phyloP scores from a whole-genome alignment of 2,797 vertebrate species.

The Adrianichthys oophorus region DNA sequence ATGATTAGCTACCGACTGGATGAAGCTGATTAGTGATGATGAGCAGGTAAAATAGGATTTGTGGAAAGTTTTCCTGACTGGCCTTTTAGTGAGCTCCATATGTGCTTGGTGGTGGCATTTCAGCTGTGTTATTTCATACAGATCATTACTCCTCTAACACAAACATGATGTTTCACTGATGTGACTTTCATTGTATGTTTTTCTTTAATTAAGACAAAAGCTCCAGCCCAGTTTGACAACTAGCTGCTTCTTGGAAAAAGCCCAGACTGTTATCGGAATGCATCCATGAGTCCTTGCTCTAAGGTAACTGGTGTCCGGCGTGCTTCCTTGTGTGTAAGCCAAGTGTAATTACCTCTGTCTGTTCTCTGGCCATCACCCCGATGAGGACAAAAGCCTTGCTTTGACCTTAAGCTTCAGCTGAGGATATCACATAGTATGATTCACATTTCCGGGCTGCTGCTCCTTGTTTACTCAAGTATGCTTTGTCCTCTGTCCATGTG shows the following conservation, averaged over 20 bases:
- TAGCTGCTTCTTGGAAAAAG: conserved; percentile 18
- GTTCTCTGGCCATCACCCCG: conserved; percentile 33
- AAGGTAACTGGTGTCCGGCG: conserved; percentile 16
- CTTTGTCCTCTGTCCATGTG: conserved; percentile 44
- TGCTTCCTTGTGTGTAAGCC: conserved; percentile 13
- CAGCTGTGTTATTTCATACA: too few relatives aligned
- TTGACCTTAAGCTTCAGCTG: conserved; percentile 34
- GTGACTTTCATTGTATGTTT: not conserved
- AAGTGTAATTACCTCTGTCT: conserved; percentile 31
- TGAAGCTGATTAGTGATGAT: too few relatives aligned
- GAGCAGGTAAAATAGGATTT: too few relatives aligned
- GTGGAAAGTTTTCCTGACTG: too few relatives aligned
- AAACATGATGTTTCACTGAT: too few relatives aligned
- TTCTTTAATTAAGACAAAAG: conserved; percentile 3
- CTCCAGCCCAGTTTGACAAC: not conserved
- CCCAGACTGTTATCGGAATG: conserved; percentile 16
- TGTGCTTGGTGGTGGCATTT: too few relatives aligned
- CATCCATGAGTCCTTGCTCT: conserved; percentile 19
- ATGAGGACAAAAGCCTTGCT: conserved; percentile 39
- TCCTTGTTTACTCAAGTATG: conserved; percentile 24
- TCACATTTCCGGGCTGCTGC: conserved; percentile 33
- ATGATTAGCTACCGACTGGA: too few relatives aligned
- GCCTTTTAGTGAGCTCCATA: too few relatives aligned
- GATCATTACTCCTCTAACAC: too few relatives aligned
- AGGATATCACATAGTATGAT: conserved; percentile 39